Base-by-base conservation (phyloP, 1,140 invertebrate genomes). In the Octopus sinensis region DNA sequence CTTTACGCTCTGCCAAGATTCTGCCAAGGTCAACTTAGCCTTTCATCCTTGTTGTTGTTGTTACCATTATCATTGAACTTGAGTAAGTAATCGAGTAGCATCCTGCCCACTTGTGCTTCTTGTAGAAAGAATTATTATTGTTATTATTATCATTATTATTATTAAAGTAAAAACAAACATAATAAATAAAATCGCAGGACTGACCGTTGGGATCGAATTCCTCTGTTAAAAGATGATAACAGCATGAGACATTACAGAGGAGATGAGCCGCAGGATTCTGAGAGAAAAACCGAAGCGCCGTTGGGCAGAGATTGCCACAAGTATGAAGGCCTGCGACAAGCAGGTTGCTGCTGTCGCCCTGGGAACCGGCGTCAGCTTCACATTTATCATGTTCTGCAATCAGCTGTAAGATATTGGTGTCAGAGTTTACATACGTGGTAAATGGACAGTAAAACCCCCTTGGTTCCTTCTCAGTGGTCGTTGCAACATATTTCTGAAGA, bases 151-250 rank as follows among this genome's bases (percentile, higher is more conserved):
- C 23, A 23, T 23, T 23, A 43, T 43, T 43, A 43, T 43, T 43
- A 43, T 43, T 43, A 43, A 43, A 43, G 30, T 43, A 43, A 43
- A 43, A 43, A 43, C 30, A 43, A 43, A 43, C 30, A 43, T 43
- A 43, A 43, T 43, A 3, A 43, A 43, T 43, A 43, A 43, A 43
- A 43, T 43, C 3, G 30, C 30, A 43, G 30, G 30, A 43, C 30
- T 43, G 3, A 43, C 30, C 30, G 30, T 43, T 43, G 30, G 30
- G 30, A 43, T 43, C 30, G 3, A 43, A 43, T 76, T 85, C 80
- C 82, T 90, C 89, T 53, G 86, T 83, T 82, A 90, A 84, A 13
- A 87, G 84, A 79, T 90, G 88, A 77, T 90, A 90, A 82, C 89
- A 90, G 79, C 89, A 90, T 3, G 86, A 87, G 13, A 90, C 88